Percentiles rank a stretch among this genome's conserved stretches.
Conservation (phyloP, 2,113 vertebrate genomes). For the Vimba vimba region DNA sequence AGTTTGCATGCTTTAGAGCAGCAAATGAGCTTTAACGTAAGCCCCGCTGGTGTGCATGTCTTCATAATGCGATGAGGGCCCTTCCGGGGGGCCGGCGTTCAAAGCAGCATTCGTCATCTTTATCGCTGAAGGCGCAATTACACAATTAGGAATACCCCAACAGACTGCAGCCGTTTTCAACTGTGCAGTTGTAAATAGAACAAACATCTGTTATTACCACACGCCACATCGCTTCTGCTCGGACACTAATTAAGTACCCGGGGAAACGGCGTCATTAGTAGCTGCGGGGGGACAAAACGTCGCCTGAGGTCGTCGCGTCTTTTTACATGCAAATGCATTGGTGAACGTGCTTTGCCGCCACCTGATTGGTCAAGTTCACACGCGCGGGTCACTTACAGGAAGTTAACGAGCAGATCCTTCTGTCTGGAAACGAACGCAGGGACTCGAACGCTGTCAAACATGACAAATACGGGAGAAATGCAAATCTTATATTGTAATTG, state of each 20-base stretch:
- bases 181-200: slow-evolving; percentile 53
- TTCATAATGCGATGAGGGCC: slow-evolving; percentile 14
- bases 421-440: neutral
- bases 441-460: neutral
- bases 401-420: neutral
- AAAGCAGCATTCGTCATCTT: slow-evolving; percentile 29
- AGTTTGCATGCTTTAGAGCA: neutral
- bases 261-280: slow-evolving; percentile 70
- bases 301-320: slow-evolving; percentile 39
- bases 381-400: neutral
- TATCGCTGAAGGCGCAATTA: slow-evolving; percentile 26
- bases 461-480: neutral
- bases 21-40: slow-evolving; percentile 15
- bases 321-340: slow-evolving; percentile 15
- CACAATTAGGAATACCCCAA: slow-evolving; percentile 38
- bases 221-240: neutral
- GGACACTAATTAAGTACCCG: slow-evolving; percentile 67
- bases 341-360: neutral
- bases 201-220: slow-evolving; percentile 68
- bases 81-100: slow-evolving; percentile 9
- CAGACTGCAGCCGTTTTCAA: neutral
- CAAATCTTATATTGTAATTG: slow-evolving; percentile 14
- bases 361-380: neutral
- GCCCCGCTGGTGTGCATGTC: neutral
- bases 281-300: slow-evolving; percentile 71